Percentiles rank a stretch among this genome's conserved stretches.
Evolutionary conservation across 2,797 vertebrate genomes (phyloP).

Genomic region (Taenioides sp.): DNA sequence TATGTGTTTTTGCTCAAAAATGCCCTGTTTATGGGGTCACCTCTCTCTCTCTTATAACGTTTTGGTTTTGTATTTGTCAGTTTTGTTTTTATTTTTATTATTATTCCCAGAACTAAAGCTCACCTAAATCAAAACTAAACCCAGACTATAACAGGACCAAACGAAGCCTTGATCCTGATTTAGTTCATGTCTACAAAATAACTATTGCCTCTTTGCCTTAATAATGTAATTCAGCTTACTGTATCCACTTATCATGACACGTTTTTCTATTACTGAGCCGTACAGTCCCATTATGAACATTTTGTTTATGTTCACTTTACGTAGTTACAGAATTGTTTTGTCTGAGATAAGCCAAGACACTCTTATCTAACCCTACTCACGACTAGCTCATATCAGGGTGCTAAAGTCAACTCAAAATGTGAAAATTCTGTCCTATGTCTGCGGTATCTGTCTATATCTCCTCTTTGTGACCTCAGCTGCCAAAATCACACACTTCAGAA

Average conservation of each 20-base stretch:
- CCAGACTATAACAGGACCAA: background rate
- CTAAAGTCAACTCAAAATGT: background rate
- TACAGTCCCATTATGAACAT: background rate
- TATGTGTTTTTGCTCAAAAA: too few relatives aligned
- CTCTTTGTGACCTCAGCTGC: slow-evolving; percentile 12
- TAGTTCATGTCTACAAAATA: background rate
- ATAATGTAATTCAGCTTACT: too few relatives aligned
- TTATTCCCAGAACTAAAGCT: too few relatives aligned
- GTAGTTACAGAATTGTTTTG: slow-evolving; percentile 17
- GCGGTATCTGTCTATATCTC: background rate
- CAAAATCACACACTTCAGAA: background rate
- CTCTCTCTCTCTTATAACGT: too few relatives aligned
- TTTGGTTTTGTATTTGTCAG: background rate
- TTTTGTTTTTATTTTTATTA: too few relatives aligned
- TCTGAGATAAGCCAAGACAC: slow-evolving; percentile 9
- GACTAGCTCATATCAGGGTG: slow-evolving; percentile 1
- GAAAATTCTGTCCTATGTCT: slow-evolving; percentile 9
- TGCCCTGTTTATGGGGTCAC: too few relatives aligned
- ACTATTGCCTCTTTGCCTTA: background rate
- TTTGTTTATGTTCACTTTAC: slow-evolving; percentile 5
- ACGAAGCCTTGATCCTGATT: background rate
- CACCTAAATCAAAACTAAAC: background rate
- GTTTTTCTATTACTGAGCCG: background rate
- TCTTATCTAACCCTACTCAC: slow-evolving; percentile 33
- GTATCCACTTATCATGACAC: too few relatives aligned